Conservation (phyloP, 1,140 invertebrate genomes). For the Acyrthosiphon pisum region DNA sequence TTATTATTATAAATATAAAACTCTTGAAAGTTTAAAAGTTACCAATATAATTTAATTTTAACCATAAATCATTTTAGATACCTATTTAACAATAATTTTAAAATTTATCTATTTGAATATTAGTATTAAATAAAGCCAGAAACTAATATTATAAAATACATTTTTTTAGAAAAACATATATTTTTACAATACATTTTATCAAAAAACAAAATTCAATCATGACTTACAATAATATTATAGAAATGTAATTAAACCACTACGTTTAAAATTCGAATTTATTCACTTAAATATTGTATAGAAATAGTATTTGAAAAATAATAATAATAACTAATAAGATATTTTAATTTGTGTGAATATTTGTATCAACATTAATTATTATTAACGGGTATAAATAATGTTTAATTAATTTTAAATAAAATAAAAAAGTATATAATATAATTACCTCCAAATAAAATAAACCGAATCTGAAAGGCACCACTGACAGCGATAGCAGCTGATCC, state of each 20-base stretch:
- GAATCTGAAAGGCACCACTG: constrained; percentile 48
- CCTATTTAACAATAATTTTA: neutral
- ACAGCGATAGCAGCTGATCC: constrained; percentile 54
- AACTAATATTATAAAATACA: neutral
- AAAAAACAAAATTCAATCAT: neutral
- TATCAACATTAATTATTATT: neutral
- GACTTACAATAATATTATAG: neutral
- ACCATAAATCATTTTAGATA: neutral
- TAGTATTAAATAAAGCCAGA: neutral
- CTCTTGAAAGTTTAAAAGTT: neutral
- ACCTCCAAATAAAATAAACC: constrained; percentile 55
- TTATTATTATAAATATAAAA: neutral
- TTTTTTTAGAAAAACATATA: neutral
- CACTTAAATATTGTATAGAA: neutral
- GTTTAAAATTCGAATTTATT: neutral
- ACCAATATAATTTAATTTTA: neutral
- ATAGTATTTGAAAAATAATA: neutral
- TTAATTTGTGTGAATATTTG: neutral
- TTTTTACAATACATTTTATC: neutral
- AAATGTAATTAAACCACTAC: neutral
- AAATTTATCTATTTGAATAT: neutral
- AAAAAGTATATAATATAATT: constrained; percentile 18
- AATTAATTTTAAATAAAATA: neutral
- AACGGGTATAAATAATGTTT: neutral
- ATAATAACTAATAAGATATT: neutral